A percentile compares a stretch with the other conserved stretches of the same genome.
Conservation (phyloP, 2,113 vertebrate species). For the Nesoenas mayeri region DNA sequence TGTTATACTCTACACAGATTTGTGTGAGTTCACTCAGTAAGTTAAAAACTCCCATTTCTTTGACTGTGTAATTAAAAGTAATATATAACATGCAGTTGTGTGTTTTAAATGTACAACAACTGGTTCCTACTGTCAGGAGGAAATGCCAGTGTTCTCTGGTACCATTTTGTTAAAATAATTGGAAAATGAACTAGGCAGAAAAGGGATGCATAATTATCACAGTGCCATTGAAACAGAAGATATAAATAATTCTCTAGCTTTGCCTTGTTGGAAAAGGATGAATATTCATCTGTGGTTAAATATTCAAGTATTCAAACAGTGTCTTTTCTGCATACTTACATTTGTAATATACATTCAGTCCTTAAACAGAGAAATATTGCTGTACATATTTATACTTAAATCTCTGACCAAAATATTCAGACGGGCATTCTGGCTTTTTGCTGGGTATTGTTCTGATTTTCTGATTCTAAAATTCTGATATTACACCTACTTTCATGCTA, state of each 20-base stretch:
- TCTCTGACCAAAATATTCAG: not conserved
- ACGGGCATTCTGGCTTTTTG: not conserved
- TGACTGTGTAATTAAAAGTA: not conserved
- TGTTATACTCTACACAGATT: not conserved
- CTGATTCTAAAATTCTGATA: not conserved
- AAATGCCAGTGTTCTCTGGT: not conserved
- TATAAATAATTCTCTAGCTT: not conserved
- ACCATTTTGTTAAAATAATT: slow-evolving; percentile 11
- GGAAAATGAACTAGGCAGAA: not conserved
- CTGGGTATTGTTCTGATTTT: not conserved
- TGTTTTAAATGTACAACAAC: not conserved
- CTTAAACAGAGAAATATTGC: not conserved
- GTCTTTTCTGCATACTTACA: not conserved
- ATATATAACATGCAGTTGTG: not conserved
- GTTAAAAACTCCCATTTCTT: not conserved
- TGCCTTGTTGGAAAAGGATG: not conserved
- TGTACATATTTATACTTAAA: not conserved
- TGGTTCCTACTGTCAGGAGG: not conserved
- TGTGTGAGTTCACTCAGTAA: not conserved
- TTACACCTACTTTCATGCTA: not conserved
- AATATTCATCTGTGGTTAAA: not conserved
- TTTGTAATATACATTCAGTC: not conserved
- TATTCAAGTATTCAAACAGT: not conserved
- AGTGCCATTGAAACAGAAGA: not conserved
- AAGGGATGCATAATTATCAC: not conserved